Evolutionary conservation across 1,140 invertebrate genomes (phyloP).

Genomic region (Drosophila nigrodunni): DNA sequence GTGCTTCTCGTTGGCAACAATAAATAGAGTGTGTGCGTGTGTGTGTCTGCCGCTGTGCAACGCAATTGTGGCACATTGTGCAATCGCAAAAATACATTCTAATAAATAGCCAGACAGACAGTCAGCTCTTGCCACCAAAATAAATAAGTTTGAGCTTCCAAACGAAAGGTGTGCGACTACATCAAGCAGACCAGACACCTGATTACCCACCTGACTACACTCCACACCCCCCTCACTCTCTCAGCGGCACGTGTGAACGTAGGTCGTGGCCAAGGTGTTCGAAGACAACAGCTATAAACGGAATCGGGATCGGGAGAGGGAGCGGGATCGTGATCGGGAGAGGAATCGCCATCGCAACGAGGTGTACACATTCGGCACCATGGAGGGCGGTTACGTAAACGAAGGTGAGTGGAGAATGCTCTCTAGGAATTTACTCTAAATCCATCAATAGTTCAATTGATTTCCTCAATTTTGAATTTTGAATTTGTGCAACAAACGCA

Average conservation of each 20-base stretch:
- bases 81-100: constrained; percentile 72
- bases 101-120: constrained; percentile 64
- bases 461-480: constrained; percentile 5
- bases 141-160: constrained; percentile 57
- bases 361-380: constrained; percentile 84
- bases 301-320: constrained; percentile 6
- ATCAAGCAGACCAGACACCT: constrained; percentile 49
- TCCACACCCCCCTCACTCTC: neutral
- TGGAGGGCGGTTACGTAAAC: constrained; percentile 84
- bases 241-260: constrained; percentile 46
- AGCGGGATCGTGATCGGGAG: too few species aligned
- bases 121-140: constrained; percentile 59
- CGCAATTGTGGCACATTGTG: constrained; percentile 38
- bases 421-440: neutral
- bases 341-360: constrained; percentile 66
- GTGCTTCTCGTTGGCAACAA: constrained; percentile 43
- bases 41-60: constrained; percentile 8
- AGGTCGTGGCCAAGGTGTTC: constrained; percentile 78
- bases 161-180: constrained; percentile 59
- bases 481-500: neutral
- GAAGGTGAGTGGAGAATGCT: constrained; percentile 73
- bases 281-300: constrained; percentile 42
- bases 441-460: constrained; percentile 3
- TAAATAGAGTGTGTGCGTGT: constrained; percentile 55
- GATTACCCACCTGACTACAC: neutral